phyloP scores from a whole-genome alignment of 2,888 invertebrate species.

The Erebia palarica region DNA sequence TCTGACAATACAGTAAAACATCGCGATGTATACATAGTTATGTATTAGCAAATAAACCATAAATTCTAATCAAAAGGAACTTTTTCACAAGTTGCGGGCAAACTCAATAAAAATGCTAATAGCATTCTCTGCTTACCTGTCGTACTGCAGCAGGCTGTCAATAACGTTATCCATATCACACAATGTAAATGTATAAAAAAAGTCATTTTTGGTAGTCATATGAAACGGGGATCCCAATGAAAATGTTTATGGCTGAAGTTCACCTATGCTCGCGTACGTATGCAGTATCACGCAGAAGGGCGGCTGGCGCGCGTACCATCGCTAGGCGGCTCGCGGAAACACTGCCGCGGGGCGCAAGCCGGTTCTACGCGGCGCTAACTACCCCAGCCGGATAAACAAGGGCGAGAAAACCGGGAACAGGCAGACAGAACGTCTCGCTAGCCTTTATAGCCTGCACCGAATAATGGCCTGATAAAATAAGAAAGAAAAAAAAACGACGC shows the following conservation, averaged over 20 bases:
- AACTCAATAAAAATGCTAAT: conserved; percentile 74
- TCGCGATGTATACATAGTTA: not conserved
- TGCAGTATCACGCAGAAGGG: conserved; percentile 51
- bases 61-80: conserved; percentile 47
- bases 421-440: conserved; percentile 81
- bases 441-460: conserved; percentile 66
- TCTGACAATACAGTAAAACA: not conserved
- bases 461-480: conserved; percentile 74
- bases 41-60: too few relatives aligned
- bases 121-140: conserved; percentile 73
- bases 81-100: conserved; percentile 57
- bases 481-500: conserved; percentile 65
- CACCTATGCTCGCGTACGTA: conserved; percentile 64
- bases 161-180: conserved; percentile 73
- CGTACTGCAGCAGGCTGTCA: conserved; percentile 68
- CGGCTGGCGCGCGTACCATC: conserved; percentile 72
- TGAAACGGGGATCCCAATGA: conserved; percentile 48
- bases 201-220: conserved; percentile 72
- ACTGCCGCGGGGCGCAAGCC: conserved; percentile 57
- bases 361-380: conserved; percentile 63
- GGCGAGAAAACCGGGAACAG: conserved; percentile 75
- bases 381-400: conserved; percentile 78
- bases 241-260: conserved; percentile 51
- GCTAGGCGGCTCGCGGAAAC: conserved; percentile 61
- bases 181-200: conserved; percentile 79